Evolutionary conservation across 2,113 vertebrate genomes (phyloP).

Genomic region (Petaurus breviceps): DNA sequence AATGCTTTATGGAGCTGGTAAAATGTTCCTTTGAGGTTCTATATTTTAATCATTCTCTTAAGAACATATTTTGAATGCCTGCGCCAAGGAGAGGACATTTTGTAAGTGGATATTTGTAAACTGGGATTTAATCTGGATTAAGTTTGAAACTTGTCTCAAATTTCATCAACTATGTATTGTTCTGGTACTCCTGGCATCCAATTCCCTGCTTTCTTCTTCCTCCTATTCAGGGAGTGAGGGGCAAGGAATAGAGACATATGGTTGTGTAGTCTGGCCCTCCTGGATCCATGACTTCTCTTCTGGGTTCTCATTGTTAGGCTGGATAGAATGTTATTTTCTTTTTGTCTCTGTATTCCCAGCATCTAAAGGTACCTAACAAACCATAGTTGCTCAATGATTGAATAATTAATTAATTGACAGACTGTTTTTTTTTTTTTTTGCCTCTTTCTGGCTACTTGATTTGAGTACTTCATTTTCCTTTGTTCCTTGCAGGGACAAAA

Average conservation of each 20-base stretch:
- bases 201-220: neutral
- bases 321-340: neutral
- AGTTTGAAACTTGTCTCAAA: neutral
- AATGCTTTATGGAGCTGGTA: neutral
- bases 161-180: neutral
- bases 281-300: neutral
- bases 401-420: neutral
- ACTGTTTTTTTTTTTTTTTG: neutral
- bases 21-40: neutral
- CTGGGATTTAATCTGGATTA: neutral
- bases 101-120: slow-evolving; percentile 26
- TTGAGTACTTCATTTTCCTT: neutral
- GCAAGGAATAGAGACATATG: neutral
- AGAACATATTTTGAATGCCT: neutral
- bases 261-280: neutral
- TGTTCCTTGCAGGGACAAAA: neutral
- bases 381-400: neutral
- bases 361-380: neutral
- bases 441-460: neutral
- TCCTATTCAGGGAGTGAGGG: neutral
- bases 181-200: neutral
- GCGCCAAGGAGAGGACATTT: neutral
- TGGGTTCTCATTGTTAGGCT: neutral
- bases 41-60: slow-evolving; percentile 7
- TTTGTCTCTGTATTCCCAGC: neutral